A percentile compares a stretch with the other conserved stretches of the same genome.
Conservation (phyloP, 1,140 invertebrate genomes). For the Thaumatotibia leucotreta region DNA sequence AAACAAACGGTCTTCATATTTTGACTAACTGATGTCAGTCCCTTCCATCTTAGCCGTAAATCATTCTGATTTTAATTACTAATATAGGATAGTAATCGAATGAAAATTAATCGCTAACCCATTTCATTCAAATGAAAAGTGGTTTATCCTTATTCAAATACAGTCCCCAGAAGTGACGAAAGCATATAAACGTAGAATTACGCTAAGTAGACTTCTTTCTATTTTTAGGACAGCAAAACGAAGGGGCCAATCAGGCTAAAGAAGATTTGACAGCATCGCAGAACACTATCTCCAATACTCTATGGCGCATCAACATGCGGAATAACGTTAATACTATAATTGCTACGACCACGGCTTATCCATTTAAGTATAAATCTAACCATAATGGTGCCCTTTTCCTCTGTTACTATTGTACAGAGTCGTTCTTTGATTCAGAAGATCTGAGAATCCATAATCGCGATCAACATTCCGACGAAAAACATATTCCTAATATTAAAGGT, state of each 20-base stretch:
- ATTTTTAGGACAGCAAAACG: conserved; percentile 66
- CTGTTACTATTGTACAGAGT: neutral
- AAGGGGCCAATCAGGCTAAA: conserved; percentile 33
- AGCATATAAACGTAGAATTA: neutral
- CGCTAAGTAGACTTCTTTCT: conserved; percentile 46
- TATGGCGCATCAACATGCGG: neutral
- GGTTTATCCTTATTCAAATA: no score
- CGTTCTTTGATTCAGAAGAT: neutral
- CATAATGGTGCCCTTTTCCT: neutral
- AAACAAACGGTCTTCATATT: neutral
- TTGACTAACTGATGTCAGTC: no score
- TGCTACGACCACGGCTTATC: neutral
- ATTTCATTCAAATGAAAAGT: no score
- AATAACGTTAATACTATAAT: neutral
- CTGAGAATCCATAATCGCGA: neutral
- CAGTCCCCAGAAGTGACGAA: neutral
- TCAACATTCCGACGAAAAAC: neutral
- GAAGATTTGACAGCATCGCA: conserved; percentile 26
- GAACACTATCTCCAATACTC: neutral
- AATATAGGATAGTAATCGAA: no score
- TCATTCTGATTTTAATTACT: neutral
- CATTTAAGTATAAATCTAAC: neutral
- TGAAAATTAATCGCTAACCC: no score
- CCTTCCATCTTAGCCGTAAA: neutral
- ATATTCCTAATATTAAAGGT: neutral